Evolutionary conservation across 2,888 invertebrate species (phyloP), one percentile per base, ranked within the genome.

Genomic region (Brachycybe producta): DNA sequence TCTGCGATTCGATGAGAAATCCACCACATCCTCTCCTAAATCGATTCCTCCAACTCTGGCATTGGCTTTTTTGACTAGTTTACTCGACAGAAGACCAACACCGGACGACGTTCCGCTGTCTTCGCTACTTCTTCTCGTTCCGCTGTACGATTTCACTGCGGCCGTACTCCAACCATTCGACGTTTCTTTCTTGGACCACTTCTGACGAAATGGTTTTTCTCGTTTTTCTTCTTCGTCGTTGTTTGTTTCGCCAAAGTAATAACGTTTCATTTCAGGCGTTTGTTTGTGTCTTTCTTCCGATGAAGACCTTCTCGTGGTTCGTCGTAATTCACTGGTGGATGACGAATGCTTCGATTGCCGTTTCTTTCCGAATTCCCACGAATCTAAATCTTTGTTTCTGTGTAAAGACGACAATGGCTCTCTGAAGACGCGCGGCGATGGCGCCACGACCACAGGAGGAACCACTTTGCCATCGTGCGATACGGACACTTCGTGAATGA

Each of bases 21-120:
- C 24, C 24, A 41, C 41, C 24, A 23, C 24, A 23, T 41, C 5
- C 24, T 41, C 24, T 24, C 8, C 41, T 24, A 41, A 30, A 30
- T 30, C n/a, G 8, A 8, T 30, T 11, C 32, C n/a, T 11, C 32
- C 32, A 15, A 53, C 49, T 40, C 41, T 38, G 7, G 49, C 53
- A 32, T 53, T 44, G 13, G 53, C 53, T 40, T 50, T 43, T 36
- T 53, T 53, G 27, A 53, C 53, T 46, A 53, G 46, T 27, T 46
- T 38, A 7, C 51, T 53, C 40, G 53, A 53, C 8, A 38, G 45
- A 15, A 53, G 26, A 1, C 34, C 44, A 5, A 26, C 42, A 17
- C 38, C 43, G 23, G 38, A 44, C 19, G 30, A 28, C 17, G 5
- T 41, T 5, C 36, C 36, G 21, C 48, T 48, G 39, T 48, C 48